These are phyloP conservation scores for Corydoras sp. DNA, from an alignment of 2,113 vertebrate genomes.

Conservation along the genomic window DNA sequence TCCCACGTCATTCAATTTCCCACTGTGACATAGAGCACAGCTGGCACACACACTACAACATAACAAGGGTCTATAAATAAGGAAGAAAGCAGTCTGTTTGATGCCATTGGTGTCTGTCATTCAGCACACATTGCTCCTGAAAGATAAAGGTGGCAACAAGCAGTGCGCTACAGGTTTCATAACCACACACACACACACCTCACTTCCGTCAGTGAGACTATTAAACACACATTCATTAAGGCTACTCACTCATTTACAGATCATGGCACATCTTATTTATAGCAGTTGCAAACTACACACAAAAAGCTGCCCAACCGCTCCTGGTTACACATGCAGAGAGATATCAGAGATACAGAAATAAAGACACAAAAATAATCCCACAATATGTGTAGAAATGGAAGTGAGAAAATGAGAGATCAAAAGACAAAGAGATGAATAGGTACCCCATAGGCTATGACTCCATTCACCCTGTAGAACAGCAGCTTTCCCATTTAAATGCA, in stretches of 20 bases:
- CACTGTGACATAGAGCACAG: background rate
- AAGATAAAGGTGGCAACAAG: constrained; percentile 9
- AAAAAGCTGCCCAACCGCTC: too few species aligned
- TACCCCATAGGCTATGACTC: constrained; percentile 7
- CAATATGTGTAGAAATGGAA: background rate
- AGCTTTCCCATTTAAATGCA: constrained; percentile 47
- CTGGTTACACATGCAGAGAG: background rate
- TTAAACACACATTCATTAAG: background rate
- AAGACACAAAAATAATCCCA: constrained; percentile 10
- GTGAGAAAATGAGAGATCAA: background rate
- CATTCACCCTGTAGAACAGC: constrained; percentile 33
- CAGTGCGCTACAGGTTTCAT: constrained; percentile 19
- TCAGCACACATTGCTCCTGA: too few species aligned
- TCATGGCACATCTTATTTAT: too few species aligned
- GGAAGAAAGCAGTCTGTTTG: background rate
- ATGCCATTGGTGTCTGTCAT: background rate
- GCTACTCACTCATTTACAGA: too few species aligned
- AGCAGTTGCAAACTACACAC: too few species aligned
- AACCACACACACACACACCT: background rate
- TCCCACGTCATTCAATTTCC: too few species aligned
- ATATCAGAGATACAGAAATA: constrained; percentile 1
- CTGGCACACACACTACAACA: background rate
- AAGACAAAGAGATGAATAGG: background rate
- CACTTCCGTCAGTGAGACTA: background rate
- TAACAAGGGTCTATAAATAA: background rate